phyloP scores from a whole-genome alignment of 2,888 invertebrate genomes.

The Spisula subtruncata region DNA sequence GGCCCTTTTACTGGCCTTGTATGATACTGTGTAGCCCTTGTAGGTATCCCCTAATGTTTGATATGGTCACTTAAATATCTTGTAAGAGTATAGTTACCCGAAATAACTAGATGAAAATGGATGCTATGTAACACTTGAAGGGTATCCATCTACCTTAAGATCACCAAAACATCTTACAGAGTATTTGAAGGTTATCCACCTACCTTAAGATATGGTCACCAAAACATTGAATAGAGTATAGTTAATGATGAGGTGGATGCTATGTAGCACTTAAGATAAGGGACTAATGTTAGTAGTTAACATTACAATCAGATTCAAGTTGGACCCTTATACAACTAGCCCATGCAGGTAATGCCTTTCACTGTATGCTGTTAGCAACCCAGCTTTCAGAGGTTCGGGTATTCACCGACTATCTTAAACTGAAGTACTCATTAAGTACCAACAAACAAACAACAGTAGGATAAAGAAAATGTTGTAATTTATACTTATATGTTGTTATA shows the following conservation, averaged over 20 bases:
- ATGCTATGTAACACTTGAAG: background rate
- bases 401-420: background rate
- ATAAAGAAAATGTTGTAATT: background rate
- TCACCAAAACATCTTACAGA: too few species aligned
- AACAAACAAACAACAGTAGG: constrained; percentile 8
- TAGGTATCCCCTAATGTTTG: too few species aligned
- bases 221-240: too few species aligned
- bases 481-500: constrained; percentile 7
- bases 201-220: too few species aligned
- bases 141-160: too few species aligned
- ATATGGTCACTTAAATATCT: too few species aligned
- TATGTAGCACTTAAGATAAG: background rate
- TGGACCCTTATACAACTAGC: background rate
- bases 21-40: too few species aligned
- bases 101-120: too few species aligned
- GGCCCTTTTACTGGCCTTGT: too few species aligned
- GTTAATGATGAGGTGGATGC: background rate
- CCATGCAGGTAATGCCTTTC: background rate
- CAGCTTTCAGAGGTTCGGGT: background rate
- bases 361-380: background rate
- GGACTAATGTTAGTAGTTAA: background rate
- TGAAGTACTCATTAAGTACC: background rate
- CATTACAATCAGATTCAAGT: background rate
- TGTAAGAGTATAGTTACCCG: too few species aligned
- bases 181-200: too few species aligned